Conservation (phyloP, 2,113 vertebrate genomes). For the Paradoxurus hermaphroditus region DNA sequence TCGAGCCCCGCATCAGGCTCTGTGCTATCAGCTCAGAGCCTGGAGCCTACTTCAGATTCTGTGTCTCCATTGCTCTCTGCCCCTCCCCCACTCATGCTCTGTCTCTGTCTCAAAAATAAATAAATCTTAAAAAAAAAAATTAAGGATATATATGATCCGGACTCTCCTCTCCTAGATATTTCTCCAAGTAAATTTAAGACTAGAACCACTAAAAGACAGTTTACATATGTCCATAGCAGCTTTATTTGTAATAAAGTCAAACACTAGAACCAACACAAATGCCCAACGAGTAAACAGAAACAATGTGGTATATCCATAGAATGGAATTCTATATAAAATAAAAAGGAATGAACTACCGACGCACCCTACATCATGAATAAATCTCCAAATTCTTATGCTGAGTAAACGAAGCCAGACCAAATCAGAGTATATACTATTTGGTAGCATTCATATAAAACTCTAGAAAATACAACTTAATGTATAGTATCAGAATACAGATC, state of each 20-base stretch:
- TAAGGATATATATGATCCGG: neutral
- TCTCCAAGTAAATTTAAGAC: neutral
- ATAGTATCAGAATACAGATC: neutral
- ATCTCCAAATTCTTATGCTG: neutral
- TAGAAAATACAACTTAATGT: neutral
- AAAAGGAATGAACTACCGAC: neutral
- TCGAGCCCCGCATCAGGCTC: too few species aligned
- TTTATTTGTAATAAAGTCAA: neutral
- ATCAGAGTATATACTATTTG: neutral
- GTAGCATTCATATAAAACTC: neutral
- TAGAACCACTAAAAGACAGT: neutral
- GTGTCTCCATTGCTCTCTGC: too few species aligned
- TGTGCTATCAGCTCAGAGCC: too few species aligned
- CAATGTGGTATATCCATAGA: neutral
- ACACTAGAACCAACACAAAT: neutral
- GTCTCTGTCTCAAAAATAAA: too few species aligned
- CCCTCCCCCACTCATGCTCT: too few species aligned
- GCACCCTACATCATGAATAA: neutral
- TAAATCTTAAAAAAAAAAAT: constrained; percentile 2
- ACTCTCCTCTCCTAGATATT: neutral
- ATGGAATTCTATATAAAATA: neutral
- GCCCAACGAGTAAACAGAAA: neutral
- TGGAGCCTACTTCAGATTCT: too few species aligned
- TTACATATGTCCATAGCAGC: neutral
- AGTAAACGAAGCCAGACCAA: neutral